These are phyloP conservation scores for Strongylocentrotus purpuratus DNA, from an alignment of 35 echinoderm and acorn worm species.

Conservation along the genomic window DNA sequence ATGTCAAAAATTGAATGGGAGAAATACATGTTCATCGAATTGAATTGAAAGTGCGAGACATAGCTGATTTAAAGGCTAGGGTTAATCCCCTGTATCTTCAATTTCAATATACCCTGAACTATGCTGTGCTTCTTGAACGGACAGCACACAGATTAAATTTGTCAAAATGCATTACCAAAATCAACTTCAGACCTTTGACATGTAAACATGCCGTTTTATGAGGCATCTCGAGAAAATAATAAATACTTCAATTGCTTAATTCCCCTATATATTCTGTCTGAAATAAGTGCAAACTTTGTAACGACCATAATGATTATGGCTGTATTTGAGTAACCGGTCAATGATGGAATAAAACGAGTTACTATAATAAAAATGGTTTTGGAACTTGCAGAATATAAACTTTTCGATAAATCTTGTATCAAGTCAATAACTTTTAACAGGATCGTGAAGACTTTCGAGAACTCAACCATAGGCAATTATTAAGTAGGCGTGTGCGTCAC, in stretches of 20 bases:
- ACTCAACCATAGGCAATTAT: no score
- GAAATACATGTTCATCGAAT: no score
- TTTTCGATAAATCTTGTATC: neutral
- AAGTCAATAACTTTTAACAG: no score
- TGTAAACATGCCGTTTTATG: neutral
- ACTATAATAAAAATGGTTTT: neutral
- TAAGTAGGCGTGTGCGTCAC: no score
- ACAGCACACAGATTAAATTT: neutral
- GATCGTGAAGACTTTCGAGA: no score
- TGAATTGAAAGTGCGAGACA: no score
- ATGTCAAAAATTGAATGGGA: no score
- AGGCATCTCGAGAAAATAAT: neutral
- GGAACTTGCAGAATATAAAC: neutral
- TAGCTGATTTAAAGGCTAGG: no score
- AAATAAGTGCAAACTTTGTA: neutral
- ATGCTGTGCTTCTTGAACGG: neutral
- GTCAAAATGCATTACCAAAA: neutral
- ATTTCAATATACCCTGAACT: no score
- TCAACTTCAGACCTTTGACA: neutral
- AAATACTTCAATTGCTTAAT: neutral
- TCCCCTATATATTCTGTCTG: neutral
- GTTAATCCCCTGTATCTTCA: no score
- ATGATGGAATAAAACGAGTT: neutral
- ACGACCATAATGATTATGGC: neutral
- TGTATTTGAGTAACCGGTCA: neutral